A percentile compares a stretch with the other conserved stretches of the same genome.
Evolutionary conservation across 2,888 invertebrate species (phyloP).

Genomic region (Pseudococcus jackbeardsleyi): DNA sequence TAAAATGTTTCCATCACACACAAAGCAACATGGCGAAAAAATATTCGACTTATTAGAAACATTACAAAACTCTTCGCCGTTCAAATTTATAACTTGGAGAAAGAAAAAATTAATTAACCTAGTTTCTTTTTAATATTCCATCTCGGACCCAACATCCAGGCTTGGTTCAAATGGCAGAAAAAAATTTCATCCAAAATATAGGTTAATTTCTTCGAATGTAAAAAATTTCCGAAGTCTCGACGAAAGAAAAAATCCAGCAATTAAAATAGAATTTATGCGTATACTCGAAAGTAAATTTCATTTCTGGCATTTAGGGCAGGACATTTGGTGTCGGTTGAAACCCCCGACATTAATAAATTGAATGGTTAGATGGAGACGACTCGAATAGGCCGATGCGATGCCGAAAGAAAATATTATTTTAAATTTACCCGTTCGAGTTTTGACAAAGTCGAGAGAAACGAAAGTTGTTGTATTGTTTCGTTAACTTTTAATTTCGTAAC

Average conservation of each 20-base stretch:
- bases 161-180: background rate
- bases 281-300: background rate
- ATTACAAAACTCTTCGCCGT: background rate
- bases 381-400: background rate
- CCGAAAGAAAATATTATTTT: constrained; percentile 44
- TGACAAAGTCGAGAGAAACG: constrained; percentile 36
- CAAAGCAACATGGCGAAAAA: background rate
- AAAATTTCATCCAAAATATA: background rate
- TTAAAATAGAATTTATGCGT: constrained; percentile 22
- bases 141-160: background rate
- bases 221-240: background rate
- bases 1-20: background rate
- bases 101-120: background rate
- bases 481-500: constrained; percentile 47
- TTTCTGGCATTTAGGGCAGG: background rate
- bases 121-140: background rate
- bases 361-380: background rate
- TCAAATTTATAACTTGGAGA: background rate
- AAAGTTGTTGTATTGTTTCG: constrained; percentile 33
- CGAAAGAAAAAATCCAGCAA: background rate
- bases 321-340: background rate
- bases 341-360: background rate
- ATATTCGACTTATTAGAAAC: background rate
- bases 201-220: constrained; percentile 11
- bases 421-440: constrained; percentile 36